Evolutionary conservation across 2,797 vertebrate genomes (phyloP).

Genomic region (Acipenser ruthenus): DNA sequence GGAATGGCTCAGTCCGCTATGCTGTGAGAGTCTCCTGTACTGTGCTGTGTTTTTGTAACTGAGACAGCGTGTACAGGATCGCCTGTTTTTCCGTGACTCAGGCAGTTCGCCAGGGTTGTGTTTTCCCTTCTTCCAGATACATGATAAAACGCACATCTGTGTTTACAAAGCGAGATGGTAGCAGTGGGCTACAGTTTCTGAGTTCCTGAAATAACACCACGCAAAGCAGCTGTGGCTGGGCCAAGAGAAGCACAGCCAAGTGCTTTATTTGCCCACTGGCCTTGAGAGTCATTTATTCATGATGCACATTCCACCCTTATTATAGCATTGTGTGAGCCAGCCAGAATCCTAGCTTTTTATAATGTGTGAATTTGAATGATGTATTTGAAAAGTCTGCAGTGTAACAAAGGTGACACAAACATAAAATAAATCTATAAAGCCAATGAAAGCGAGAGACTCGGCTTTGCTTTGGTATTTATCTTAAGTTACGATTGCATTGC

Average conservation of each 20-base stretch:
- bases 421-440: background rate
- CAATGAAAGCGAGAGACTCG: too few species aligned
- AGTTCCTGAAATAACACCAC: background rate
- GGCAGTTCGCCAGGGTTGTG: background rate
- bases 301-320: conserved; percentile 6
- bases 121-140: background rate
- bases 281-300: background rate
- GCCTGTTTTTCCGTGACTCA: background rate
- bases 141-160: background rate
- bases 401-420: conserved; percentile 5
- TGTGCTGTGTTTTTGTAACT: too few species aligned
- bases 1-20: too few species aligned
- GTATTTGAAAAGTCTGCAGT: background rate
- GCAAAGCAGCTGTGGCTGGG: background rate
- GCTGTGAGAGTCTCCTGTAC: too few species aligned
- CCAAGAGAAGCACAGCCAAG: background rate
- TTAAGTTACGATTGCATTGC: too few species aligned
- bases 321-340: background rate
- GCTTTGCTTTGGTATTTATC: too few species aligned
- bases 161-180: background rate
- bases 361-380: conserved; percentile 7
- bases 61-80: too few species aligned
- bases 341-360: conserved; percentile 8
- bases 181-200: background rate
- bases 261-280: background rate